These are phyloP conservation scores for Ennomos fuscantarius DNA, from an alignment of 2,888 invertebrate genomes.

Conservation along the genomic window DNA sequence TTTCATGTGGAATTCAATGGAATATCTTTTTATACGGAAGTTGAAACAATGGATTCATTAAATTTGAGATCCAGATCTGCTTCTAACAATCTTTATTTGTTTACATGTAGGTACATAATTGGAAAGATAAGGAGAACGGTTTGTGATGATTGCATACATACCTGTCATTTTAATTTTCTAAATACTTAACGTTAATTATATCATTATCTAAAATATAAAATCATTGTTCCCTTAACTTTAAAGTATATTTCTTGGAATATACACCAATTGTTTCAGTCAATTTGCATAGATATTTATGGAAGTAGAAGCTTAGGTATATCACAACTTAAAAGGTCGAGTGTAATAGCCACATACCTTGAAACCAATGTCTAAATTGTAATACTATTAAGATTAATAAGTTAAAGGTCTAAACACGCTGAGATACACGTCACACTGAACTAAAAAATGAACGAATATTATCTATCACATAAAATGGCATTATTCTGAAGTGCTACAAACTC, in stretches of 20 bases:
- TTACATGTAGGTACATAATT: conserved; percentile 5
- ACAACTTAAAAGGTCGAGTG: conserved; percentile 15
- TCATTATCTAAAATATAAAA: too few species aligned
- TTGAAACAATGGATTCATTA: conserved; percentile 30
- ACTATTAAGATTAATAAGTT: conserved; percentile 15
- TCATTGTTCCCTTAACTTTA: too few species aligned
- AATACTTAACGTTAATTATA: too few species aligned
- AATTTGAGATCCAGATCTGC: conserved; percentile 20
- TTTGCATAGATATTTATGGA: too few species aligned
- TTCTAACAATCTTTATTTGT: conserved; percentile 21
- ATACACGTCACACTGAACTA: too few species aligned
- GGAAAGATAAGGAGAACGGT: neutral
- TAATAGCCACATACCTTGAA: conserved; percentile 10
- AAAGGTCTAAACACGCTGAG: conserved; percentile 1
- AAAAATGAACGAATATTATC: too few species aligned
- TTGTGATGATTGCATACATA: neutral
- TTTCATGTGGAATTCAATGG: conserved; percentile 32
- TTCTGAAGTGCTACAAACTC: neutral
- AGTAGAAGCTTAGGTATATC: conserved; percentile 1
- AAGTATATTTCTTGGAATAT: too few species aligned
- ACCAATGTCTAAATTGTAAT: conserved; percentile 34
- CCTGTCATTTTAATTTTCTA: too few species aligned
- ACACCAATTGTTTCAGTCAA: too few species aligned
- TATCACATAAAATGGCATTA: neutral
- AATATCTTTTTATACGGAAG: conserved; percentile 32